A percentile compares a stretch with the other conserved stretches of the same genome.
Conservation (phyloP, 2,113 vertebrate species). For the Apaloderma vittatum region DNA sequence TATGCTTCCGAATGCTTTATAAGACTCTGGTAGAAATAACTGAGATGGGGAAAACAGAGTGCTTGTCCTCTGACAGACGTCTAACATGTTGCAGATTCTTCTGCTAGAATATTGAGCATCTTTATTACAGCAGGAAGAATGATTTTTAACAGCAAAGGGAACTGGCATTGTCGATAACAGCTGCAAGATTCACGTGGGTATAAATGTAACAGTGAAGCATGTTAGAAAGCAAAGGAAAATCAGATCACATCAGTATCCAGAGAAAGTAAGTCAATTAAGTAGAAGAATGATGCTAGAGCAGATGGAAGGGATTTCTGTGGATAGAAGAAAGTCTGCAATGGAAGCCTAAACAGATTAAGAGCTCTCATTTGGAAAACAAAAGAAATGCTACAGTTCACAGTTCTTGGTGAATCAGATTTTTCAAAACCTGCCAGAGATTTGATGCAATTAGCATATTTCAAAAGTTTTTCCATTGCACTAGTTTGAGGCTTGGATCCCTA, state of each 20-base stretch:
- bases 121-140: neutral
- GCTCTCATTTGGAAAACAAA: neutral
- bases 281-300: neutral
- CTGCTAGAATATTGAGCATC: neutral
- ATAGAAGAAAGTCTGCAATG: neutral
- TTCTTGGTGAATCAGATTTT: neutral
- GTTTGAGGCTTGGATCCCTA: neutral
- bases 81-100: neutral
- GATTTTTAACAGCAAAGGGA: neutral
- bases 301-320: neutral
- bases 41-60: rapidly evolving
- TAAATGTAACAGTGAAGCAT: neutral
- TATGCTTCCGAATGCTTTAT: neutral
- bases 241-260: neutral
- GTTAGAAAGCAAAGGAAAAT: neutral
- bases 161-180: neutral
- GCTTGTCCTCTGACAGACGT: neutral
- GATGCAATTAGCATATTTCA: neutral
- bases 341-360: neutral
- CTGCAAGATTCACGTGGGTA: neutral
- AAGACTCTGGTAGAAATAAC: neutral
- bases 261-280: slow-evolving; percentile 12
- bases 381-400: neutral
- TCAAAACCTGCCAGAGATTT: neutral
- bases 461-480: neutral